Conservation (phyloP, 2,797 vertebrate species). For the Notamacropus eugenii region DNA sequence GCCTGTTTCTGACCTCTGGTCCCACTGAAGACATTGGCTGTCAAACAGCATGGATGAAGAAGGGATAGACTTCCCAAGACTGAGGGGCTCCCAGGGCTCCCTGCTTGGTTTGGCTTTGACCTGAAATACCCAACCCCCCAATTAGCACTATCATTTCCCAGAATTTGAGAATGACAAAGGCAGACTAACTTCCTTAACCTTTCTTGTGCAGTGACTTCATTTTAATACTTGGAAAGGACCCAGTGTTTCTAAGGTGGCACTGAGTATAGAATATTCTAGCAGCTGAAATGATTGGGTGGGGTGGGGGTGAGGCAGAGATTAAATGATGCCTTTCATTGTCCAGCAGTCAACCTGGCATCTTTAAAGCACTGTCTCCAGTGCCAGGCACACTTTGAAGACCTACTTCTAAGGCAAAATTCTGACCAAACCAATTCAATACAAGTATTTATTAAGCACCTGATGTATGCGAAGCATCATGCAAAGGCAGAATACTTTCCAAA, state of each 20-base stretch:
- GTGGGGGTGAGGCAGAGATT: not conserved
- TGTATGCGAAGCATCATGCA: not conserved
- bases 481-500: not conserved
- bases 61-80: not conserved
- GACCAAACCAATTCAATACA: not conserved
- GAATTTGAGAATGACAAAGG: no score
- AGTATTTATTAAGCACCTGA: not conserved
- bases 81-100: not conserved
- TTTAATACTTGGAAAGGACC: not conserved
- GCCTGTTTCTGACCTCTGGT: not conserved
- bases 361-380: not conserved
- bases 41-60: not conserved
- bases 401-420: not conserved
- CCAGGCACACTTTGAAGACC: not conserved
- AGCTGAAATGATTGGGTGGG: not conserved
- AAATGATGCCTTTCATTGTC: not conserved
- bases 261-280: not conserved
- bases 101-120: not conserved
- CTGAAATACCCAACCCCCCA: not conserved
- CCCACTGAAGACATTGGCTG: not conserved
- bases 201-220: rapidly evolving
- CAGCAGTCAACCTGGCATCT: not conserved
- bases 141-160: not conserved
- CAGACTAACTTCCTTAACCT: not conserved
- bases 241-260: not conserved